These are phyloP conservation scores for Megalops cyprinoides DNA, from an alignment of 2,797 vertebrate genomes.

Conservation along the genomic window DNA sequence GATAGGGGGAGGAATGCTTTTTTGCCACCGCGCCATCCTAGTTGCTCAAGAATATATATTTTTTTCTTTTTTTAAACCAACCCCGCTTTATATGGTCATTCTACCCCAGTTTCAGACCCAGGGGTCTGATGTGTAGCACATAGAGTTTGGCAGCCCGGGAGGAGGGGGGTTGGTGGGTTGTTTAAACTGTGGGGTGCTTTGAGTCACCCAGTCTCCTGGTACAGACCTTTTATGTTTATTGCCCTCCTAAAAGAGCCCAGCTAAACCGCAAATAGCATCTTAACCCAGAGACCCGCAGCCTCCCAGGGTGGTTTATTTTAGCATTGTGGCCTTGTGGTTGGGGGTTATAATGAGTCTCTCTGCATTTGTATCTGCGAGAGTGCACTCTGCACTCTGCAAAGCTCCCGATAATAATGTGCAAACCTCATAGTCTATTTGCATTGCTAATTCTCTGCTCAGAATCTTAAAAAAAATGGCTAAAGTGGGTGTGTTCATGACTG, in stretches of 20 bases:
- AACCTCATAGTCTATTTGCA: background rate
- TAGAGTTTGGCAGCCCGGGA: background rate
- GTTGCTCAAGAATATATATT: background rate
- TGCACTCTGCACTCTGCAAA: background rate
- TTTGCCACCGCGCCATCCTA: background rate
- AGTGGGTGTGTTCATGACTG: background rate
- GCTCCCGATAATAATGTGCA: background rate
- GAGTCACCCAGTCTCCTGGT: background rate
- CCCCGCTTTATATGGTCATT: constrained; percentile 7
- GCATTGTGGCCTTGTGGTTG: constrained; percentile 21
- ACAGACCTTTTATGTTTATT: constrained; percentile 54
- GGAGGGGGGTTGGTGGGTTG: constrained; percentile 51
- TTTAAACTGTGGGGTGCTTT: constrained; percentile 28
- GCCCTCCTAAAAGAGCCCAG: constrained; percentile 68
- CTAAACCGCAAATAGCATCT: constrained; percentile 67
- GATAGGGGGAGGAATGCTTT: constrained; percentile 12
- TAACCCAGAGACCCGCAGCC: constrained; percentile 41
- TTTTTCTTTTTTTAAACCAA: constrained; percentile 9
- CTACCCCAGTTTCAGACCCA: background rate
- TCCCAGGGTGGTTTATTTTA: constrained; percentile 22
- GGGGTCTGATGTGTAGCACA: constrained; percentile 1
- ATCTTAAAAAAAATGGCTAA: background rate
- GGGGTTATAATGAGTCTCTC: background rate
- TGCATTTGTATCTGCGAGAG: background rate
- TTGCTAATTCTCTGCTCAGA: background rate